Conservation (phyloP, 2,888 invertebrate genomes). For the Spilarctia lutea region DNA sequence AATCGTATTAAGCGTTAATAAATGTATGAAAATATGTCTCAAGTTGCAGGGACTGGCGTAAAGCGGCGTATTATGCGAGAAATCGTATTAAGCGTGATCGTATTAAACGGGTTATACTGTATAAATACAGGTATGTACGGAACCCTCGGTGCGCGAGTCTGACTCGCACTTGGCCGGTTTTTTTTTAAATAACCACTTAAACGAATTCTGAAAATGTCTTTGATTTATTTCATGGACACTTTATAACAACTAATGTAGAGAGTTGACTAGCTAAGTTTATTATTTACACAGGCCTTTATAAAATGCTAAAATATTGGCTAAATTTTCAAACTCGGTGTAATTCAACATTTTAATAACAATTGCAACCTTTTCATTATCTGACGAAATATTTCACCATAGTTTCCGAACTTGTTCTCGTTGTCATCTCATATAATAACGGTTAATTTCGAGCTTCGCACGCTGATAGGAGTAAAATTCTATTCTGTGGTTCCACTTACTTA, state of each 20-base stretch:
- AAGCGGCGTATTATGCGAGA: too few species aligned
- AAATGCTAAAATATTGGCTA: not conserved
- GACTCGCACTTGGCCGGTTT: too few species aligned
- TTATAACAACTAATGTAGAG: not conserved
- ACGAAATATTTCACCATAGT: slow-evolving; percentile 34
- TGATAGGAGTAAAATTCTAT: slow-evolving; percentile 24
- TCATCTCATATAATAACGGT: slow-evolving; percentile 36
- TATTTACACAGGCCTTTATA: not conserved
- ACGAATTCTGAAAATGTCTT: not conserved
- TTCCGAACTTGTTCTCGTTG: slow-evolving; percentile 26
- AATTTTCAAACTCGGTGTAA: not conserved
- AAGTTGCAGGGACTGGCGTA: too few species aligned
- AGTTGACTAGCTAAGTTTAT: not conserved
- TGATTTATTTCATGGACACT: not conserved
- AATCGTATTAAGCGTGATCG: too few species aligned
- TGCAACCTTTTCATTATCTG: slow-evolving; percentile 21
- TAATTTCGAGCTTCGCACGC: slow-evolving; percentile 20
- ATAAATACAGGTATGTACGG: too few species aligned
- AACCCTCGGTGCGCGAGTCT: too few species aligned
- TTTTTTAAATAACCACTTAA: too few species aligned
- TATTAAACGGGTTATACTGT: too few species aligned
- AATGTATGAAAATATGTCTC: too few species aligned
- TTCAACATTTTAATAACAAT: slow-evolving; percentile 12
- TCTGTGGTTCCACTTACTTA: slow-evolving; percentile 1
- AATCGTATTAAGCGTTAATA: too few species aligned